A percentile compares a stretch with the other conserved stretches of the same genome.
Evolutionary conservation across 2,888 invertebrate genomes (phyloP).

Genomic region (Punctoribates punctum): DNA sequence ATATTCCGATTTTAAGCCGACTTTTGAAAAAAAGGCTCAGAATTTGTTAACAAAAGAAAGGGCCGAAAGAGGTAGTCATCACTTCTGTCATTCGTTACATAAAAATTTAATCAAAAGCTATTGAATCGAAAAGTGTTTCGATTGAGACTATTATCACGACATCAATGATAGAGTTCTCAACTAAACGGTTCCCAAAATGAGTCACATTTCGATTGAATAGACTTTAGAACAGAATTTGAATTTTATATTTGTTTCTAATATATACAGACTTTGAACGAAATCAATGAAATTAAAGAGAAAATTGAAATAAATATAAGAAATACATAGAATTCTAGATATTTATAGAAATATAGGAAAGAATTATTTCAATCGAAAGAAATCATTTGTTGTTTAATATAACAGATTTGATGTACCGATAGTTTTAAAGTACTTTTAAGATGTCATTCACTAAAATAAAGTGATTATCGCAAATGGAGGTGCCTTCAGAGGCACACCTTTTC

Average conservation of each 20-base stretch:
- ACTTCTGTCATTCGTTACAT: not conserved
- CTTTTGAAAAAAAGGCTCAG: no score
- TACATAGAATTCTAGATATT: not conserved
- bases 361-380: not conserved
- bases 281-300: no score
- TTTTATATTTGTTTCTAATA: no score
- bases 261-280: no score
- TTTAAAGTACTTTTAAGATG: no score
- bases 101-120: not conserved
- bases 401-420: not conserved
- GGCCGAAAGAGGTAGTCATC: constrained; percentile 9
- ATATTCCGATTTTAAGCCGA: not conserved
- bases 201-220: not conserved
- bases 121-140: not conserved
- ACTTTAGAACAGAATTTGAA: no score
- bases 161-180: constrained; percentile 21
- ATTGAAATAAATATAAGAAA: no score
- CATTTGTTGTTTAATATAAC: not conserved
- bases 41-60: no score
- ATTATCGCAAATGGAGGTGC: no score
- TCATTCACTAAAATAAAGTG: no score
- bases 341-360: not conserved
- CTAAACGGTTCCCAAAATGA: not conserved
- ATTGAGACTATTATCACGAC: constrained; percentile 15
- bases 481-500: not conserved